Evolutionary conservation across 1,140 invertebrate genomes (phyloP).

Genomic region (Drosophila orosa): DNA sequence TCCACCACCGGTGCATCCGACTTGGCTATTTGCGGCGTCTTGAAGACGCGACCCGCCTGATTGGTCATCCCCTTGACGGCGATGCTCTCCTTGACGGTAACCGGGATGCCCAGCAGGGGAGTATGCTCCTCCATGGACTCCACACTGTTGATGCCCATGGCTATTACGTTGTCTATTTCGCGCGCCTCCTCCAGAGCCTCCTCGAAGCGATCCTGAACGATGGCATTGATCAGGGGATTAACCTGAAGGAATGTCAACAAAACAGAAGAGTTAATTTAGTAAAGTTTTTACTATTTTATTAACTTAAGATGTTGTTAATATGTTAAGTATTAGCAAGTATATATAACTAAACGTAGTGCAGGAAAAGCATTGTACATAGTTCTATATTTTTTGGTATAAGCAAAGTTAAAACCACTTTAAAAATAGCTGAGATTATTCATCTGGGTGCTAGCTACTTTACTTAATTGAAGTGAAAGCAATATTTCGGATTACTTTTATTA

Average conservation of each 20-base stretch:
- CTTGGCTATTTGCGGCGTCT: slow-evolving; percentile 86
- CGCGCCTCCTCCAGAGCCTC: slow-evolving; percentile 87
- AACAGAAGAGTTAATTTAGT: not conserved
- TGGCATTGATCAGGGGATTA: slow-evolving; percentile 89
- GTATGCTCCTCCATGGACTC: slow-evolving; percentile 85
- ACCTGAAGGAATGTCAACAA: slow-evolving; percentile 84
- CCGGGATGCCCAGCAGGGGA: slow-evolving; percentile 88
- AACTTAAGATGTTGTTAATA: no score
- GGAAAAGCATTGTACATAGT: no score
- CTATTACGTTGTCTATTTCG: slow-evolving; percentile 85
- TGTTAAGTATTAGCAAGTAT: no score
- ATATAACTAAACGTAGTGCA: no score
- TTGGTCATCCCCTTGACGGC: slow-evolving; percentile 87
- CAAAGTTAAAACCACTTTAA: not conserved
- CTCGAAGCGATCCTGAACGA: slow-evolving; percentile 88
- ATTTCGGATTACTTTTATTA: not conserved
- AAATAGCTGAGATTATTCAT: not conserved
- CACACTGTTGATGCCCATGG: slow-evolving; percentile 79
- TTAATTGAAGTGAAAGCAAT: not conserved
- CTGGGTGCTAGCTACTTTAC: not conserved
- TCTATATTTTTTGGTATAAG: no score
- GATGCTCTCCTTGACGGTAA: slow-evolving; percentile 89
- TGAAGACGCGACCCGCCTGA: slow-evolving; percentile 85
- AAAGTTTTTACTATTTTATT: not conserved
- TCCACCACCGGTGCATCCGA: slow-evolving; percentile 90